A percentile compares a stretch with the other conserved stretches of the same genome.
phyloP scores from a whole-genome alignment of 2,797 vertebrate species.

The Pteronotus mesoamericanus region DNA sequence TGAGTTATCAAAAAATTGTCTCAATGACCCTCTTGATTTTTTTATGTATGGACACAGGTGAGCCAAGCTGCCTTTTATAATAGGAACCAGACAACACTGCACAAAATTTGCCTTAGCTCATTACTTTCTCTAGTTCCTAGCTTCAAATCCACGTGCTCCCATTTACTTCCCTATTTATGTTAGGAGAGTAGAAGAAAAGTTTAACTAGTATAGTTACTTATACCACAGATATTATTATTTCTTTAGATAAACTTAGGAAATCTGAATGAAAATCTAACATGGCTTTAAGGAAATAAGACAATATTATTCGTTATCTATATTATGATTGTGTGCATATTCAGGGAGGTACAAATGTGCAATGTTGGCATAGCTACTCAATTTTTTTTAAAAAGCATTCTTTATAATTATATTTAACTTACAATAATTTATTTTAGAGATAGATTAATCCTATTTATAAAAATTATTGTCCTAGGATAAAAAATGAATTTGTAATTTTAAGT shows the following conservation, averaged over 20 bases:
- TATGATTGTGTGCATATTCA: background rate
- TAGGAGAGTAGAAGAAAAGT: background rate
- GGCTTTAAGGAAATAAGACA: background rate
- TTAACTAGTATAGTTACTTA: background rate
- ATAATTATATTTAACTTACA: background rate
- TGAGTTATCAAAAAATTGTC: background rate
- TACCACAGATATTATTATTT: background rate
- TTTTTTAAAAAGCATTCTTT: background rate
- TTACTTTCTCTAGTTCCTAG: background rate
- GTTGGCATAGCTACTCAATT: background rate
- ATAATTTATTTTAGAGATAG: background rate
- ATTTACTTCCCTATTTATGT: background rate
- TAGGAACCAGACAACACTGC: background rate
- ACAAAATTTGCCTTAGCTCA: background rate
- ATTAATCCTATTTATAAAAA: background rate
- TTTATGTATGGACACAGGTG: background rate
- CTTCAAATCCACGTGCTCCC: background rate
- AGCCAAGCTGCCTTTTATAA: background rate
- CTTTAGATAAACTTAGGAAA: background rate
- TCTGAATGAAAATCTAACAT: background rate
- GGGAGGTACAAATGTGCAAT: background rate
- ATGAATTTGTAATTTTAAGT: conserved; percentile 28
- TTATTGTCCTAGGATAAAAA: background rate
- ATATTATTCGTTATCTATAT: background rate
- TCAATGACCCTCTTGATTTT: background rate